Conservation (phyloP, 2,888 invertebrate genomes). For the Trimorus sp. region DNA sequence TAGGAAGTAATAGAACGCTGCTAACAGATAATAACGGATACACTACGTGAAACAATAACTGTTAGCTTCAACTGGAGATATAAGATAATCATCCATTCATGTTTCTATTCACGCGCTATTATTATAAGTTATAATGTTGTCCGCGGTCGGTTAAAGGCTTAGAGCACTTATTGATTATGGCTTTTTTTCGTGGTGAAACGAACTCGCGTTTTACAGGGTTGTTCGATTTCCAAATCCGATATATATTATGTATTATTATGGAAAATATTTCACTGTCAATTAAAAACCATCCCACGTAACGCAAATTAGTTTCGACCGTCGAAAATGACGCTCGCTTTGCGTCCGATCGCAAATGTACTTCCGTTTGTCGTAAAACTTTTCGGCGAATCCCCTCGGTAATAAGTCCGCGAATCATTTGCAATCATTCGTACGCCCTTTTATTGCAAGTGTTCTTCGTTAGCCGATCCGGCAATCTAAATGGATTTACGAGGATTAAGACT, state of each 20-base stretch:
- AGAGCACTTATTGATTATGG: conserved; percentile 56
- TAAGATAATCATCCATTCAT: conserved; percentile 68
- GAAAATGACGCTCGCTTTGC: not conserved
- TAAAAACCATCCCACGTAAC: too few species aligned
- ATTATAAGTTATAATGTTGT: conserved; percentile 57
- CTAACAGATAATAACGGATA: conserved; percentile 61
- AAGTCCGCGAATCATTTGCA: conserved; percentile 39
- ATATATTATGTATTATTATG: too few species aligned
- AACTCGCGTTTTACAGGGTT: not conserved
- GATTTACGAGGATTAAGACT: conserved; percentile 69
- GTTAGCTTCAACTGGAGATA: conserved; percentile 61
- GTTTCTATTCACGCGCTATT: conserved; percentile 65
- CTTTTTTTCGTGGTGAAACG: conserved; percentile 18
- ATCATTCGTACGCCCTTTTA: conserved; percentile 49
- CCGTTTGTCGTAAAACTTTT: conserved; percentile 36
- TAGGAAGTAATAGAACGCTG: conserved; percentile 57
- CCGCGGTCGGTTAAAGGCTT: conserved; percentile 55
- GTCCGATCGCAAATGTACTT: conserved; percentile 13
- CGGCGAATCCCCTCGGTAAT: conserved; percentile 21
- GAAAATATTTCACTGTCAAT: too few species aligned
- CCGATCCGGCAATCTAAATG: conserved; percentile 66
- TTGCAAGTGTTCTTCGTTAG: conserved; percentile 65
- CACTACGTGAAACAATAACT: conserved; percentile 64
- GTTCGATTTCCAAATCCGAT: too few species aligned
- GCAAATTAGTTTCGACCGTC: not conserved